These are phyloP conservation scores for Asteroscopus sphinx DNA, from an alignment of 2,888 invertebrate genomes.

Conservation along the genomic window DNA sequence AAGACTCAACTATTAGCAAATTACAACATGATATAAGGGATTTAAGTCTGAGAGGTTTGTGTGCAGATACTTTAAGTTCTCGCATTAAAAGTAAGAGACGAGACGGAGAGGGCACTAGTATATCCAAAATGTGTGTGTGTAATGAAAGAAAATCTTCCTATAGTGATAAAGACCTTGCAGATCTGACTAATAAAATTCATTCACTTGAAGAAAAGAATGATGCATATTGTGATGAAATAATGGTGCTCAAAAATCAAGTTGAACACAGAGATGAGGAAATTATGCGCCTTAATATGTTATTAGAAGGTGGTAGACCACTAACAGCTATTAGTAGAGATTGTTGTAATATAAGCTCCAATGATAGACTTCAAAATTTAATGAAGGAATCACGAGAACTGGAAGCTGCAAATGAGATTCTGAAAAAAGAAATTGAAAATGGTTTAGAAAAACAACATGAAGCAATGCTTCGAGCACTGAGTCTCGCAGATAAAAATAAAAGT, in stretches of 20 bases:
- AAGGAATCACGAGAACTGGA: constrained; percentile 91
- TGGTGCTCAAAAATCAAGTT: constrained; percentile 78
- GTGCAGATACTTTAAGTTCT: constrained; percentile 83
- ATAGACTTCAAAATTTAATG: constrained; percentile 89
- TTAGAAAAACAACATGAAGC: constrained; percentile 94
- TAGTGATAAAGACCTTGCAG: constrained; percentile 81
- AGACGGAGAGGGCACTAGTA: constrained; percentile 66
- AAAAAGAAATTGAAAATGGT: constrained; percentile 87
- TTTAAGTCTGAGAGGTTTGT: constrained; percentile 82
- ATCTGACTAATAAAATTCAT: constrained; percentile 82
- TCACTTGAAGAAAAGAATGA: constrained; percentile 83
- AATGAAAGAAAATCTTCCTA: constrained; percentile 68
- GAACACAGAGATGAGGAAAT: constrained; percentile 92
- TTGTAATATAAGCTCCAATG: constrained; percentile 90
- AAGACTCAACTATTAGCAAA: constrained; percentile 81
- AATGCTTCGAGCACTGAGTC: constrained; percentile 93
- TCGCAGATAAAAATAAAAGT: constrained; percentile 93
- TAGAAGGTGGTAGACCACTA: constrained; percentile 93
- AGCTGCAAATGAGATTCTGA: constrained; percentile 86
- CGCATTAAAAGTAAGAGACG: constrained; percentile 80
- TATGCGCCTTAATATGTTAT: constrained; percentile 91
- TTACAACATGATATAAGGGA: constrained; percentile 84
- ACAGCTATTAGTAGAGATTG: constrained; percentile 91
- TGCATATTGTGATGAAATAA: constrained; percentile 78
- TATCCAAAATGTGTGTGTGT: constrained; percentile 72